Base-by-base conservation (phyloP, 1,140 invertebrate genomes). In the Papilio polyxenes region DNA sequence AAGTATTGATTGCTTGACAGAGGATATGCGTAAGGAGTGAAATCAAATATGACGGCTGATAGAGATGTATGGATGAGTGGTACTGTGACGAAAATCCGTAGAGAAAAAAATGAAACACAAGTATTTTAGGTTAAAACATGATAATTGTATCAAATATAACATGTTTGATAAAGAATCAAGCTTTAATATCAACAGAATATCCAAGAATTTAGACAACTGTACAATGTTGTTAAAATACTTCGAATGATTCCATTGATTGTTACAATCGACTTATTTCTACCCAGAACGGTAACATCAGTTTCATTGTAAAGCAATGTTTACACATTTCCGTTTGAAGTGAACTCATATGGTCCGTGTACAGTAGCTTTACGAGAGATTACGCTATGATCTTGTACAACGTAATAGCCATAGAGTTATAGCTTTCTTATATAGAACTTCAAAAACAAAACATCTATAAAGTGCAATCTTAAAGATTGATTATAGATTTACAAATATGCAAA, bases 211-310 rank as follows among this genome's bases (percentile, higher is more conserved):
- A 72, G 31, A 37, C 65, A 7, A 40, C 17, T 10, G 3, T 40
- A 15, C 11, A 72, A 72, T 72, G 65, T 72, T 72, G n/a, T 40
- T 31, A 72, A 40, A 72, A 72, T 72, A 72, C 5, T 72, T 17
- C 31, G 65, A 72, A 37, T 15, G 17, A 72, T 3, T 5, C 65
- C 15, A 72, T 72, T 72, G 65, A 56, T 40, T 31, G 2, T 31
- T 65, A 23, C 62, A 65, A 13, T 23, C 56, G 4, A 56, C 17
- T 17, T 59, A 20, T 59, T 65, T 65, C 17, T 65, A 65, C 62
- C 11, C 1, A 65, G 62, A 65, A 65, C 6, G 0, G 56, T 37
- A 13, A 65, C 10, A 65, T 17, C 65, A 40, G 65, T 72, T 72
- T 15, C 31, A 72, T 37, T 72, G 65, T 40, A 72, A 3, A 72